These are phyloP conservation scores for Choloepus didactylus DNA, from an alignment of 2,797 vertebrate genomes.

Conservation along the genomic window DNA sequence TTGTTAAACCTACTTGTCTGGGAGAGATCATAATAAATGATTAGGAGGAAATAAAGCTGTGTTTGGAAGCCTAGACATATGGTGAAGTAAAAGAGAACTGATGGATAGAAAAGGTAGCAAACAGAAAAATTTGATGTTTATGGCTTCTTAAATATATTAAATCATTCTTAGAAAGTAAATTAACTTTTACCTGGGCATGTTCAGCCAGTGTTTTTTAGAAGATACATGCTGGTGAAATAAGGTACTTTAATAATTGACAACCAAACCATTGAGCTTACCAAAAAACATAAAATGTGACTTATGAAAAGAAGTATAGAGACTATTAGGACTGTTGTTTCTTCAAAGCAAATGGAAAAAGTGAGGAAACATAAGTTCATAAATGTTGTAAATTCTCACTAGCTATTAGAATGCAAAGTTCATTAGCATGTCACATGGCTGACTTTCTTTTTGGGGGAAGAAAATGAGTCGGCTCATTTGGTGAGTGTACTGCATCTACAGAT, in stretches of 20 bases:
- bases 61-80: neutral
- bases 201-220: neutral
- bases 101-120: neutral
- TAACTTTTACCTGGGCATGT: neutral
- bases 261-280: neutral
- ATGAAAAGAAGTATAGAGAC: neutral
- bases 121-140: neutral
- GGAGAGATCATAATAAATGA: neutral
- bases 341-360: neutral
- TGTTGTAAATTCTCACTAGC: slow-evolving; percentile 19
- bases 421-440: neutral
- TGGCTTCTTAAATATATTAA: slow-evolving; percentile 15
- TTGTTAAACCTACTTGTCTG: neutral
- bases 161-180: slow-evolving; percentile 14
- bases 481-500: neutral
- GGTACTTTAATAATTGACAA: neutral
- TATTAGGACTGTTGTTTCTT: neutral
- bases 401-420: neutral
- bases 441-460: neutral
- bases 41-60: neutral
- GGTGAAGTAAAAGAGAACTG: neutral
- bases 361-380: neutral
- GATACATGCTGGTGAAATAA: neutral
- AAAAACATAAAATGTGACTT: neutral
- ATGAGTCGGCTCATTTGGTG: neutral